Conservation (phyloP, 2,888 invertebrate genomes). For the Cremastobaeus sp. region DNA sequence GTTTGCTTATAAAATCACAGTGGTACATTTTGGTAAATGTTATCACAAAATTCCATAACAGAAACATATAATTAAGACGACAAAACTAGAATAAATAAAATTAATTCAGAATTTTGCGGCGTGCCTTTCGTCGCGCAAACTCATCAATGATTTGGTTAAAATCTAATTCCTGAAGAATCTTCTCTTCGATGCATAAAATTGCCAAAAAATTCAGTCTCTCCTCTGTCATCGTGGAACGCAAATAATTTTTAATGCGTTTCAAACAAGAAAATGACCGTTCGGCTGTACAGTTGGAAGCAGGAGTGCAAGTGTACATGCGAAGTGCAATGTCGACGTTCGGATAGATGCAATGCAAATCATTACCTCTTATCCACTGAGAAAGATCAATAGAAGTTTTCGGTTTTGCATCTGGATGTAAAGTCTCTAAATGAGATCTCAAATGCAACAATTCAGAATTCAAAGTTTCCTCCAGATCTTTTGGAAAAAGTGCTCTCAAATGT, state of each 20-base stretch:
- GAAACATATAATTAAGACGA: neutral
- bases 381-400: neutral
- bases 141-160: conserved; percentile 13
- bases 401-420: neutral
- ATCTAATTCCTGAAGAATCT: neutral
- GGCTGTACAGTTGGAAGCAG: conserved; percentile 27
- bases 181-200: conserved; percentile 7
- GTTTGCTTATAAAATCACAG: neutral
- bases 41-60: neutral
- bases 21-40: neutral
- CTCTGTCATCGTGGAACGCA: neutral
- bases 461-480: conserved; percentile 17
- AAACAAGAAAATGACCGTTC: conserved; percentile 8
- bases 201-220: conserved; percentile 4
- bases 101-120: conserved; percentile 8
- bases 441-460: conserved; percentile 15
- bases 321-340: conserved; percentile 28
- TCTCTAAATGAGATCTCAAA: conserved; percentile 24
- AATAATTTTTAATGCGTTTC: conserved; percentile 4
- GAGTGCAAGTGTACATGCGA: conserved; percentile 25
- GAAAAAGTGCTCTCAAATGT: conserved; percentile 17
- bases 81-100: neutral
- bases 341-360: conserved; percentile 13
- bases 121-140: conserved; percentile 11
- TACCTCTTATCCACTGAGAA: conserved; percentile 14